phyloP scores from a whole-genome alignment of 2,113 vertebrate species.

The Bucco capensis region DNA sequence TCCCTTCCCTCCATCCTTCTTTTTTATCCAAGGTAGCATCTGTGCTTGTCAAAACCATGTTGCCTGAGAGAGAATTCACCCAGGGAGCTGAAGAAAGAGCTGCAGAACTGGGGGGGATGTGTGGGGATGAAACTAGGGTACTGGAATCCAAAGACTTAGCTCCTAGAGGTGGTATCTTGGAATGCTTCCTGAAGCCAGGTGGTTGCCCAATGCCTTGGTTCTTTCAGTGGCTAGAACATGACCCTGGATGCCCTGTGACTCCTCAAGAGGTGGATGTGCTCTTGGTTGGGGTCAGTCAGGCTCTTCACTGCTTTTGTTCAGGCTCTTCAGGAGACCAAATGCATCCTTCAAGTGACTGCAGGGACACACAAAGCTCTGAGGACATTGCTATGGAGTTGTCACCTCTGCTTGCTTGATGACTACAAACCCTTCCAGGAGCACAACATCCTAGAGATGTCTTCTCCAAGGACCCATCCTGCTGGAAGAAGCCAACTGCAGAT shows the following conservation, averaged over 20 bases:
- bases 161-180: neutral
- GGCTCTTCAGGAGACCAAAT: neutral
- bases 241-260: neutral
- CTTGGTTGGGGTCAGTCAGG: neutral
- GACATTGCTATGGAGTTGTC: rapidly evolving
- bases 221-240: slow-evolving; percentile 1
- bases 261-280: neutral
- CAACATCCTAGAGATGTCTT: neutral
- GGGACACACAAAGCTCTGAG: rapidly evolving
- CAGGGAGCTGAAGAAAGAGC: slow-evolving; percentile 42
- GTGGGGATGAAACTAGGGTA: neutral
- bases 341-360: too few relatives aligned
- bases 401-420: neutral
- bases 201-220: neutral
- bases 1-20: neutral
- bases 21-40: slow-evolving; percentile 22
- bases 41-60: slow-evolving; percentile 35
- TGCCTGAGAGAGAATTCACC: neutral
- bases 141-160: slow-evolving; percentile 10
- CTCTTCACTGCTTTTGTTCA: neutral
- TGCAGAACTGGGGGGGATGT: neutral
- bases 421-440: neutral
- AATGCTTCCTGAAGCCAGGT: neutral
- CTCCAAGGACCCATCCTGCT: too few relatives aligned
- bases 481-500: too few relatives aligned